Conservation (phyloP, 2,888 invertebrate species). For the Phania funesta region DNA sequence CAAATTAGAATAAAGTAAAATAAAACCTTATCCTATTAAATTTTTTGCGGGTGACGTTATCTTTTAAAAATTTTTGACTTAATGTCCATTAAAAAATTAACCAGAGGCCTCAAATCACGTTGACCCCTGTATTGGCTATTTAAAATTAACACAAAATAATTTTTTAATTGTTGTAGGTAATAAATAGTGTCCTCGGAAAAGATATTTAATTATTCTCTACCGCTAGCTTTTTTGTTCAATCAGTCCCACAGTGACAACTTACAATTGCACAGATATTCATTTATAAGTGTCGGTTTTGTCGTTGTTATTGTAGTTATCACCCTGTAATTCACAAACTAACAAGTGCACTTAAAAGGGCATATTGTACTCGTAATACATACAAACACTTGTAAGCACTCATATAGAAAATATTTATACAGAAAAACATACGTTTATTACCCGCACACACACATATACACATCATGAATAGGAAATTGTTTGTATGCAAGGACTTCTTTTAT, state of each 20-base stretch:
- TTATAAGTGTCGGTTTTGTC: slow-evolving; percentile 31
- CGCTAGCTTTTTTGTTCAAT: background rate
- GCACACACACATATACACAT: background rate
- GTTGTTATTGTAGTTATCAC: slow-evolving; percentile 48
- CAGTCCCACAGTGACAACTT: background rate
- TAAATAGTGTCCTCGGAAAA: too few relatives aligned
- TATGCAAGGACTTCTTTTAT: slow-evolving; percentile 20
- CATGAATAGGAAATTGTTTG: slow-evolving; percentile 38
- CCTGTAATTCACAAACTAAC: slow-evolving; percentile 59
- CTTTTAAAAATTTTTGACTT: too few relatives aligned
- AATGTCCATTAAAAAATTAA: too few relatives aligned
- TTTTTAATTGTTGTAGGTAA: too few relatives aligned
- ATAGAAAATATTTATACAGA: slow-evolving; percentile 3
- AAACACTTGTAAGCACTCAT: slow-evolving; percentile 23
- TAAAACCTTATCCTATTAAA: too few relatives aligned
- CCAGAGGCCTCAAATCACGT: too few relatives aligned
- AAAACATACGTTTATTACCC: background rate
- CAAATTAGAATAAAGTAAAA: too few relatives aligned
- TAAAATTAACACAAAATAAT: too few relatives aligned
- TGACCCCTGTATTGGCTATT: too few relatives aligned
- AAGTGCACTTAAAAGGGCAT: slow-evolving; percentile 62
- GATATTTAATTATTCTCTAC: background rate
- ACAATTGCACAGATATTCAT: background rate
- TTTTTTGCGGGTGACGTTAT: too few relatives aligned
- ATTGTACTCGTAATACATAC: slow-evolving; percentile 46